Base-by-base conservation (phyloP, 2,888 invertebrate species). In the Blastobasis adustella region DNA sequence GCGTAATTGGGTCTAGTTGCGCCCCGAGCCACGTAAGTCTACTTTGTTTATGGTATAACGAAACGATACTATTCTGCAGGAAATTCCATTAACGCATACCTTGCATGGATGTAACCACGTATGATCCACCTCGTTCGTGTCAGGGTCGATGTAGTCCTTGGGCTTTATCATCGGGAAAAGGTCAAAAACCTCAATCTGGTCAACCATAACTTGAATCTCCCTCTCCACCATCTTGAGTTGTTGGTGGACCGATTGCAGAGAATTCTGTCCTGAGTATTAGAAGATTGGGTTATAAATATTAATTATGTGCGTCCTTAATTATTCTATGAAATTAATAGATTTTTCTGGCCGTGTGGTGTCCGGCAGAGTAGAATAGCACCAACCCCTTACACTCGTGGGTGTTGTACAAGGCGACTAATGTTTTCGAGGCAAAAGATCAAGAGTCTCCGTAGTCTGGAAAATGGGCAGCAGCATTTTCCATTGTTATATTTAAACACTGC, bases 151-250 rank as follows among this genome's bases (percentile, higher is more conserved):
- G 43, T 80, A 79, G 58, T 82, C 58, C 9, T 70, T 60, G 0
- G 88, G 88, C 7, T 67, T 69, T 5, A 86, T 52, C 1, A 81
- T 46, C 3, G 90, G 89, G 58, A 92, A 92, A 49, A 94, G 65
- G 70, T 93, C 91, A 53, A 90, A 92, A 10, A 72, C 69, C 53
- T 90, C 79, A 45, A 94, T 67, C 58, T 87, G 81, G 49, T 89
- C 83, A 1, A 93, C 87, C 41, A 92, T 84, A 54, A 82, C 83
- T 43, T 89, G 82, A 10, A 94, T 82, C 61, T 93, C 92, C 43
- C 82, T 81, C 53, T 92, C 92, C 8, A 93, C 92, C 77, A 93
- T 93, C 57, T 91, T 90, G 5, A 95, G 88, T 71, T 95, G 94
- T 9, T 90, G 88, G 47, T 93, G 91, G 7, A 93, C 89, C 0